phyloP scores from a whole-genome alignment of 2,797 vertebrate genomes.

The Holocentrus rufus region DNA sequence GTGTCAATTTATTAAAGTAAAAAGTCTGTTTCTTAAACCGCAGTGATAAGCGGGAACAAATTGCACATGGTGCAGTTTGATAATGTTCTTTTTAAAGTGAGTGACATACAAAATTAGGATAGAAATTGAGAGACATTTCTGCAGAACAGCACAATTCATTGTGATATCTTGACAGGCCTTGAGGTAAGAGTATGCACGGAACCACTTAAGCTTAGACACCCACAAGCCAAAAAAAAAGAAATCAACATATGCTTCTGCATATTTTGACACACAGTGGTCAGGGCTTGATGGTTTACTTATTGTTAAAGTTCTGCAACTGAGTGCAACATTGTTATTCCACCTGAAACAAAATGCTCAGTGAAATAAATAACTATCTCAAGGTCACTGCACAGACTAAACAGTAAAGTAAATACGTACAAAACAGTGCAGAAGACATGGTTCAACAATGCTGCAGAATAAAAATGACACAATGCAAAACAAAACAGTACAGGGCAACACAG shows the following conservation, averaged over 20 bases:
- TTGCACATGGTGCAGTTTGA: constrained; percentile 42
- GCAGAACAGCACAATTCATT: constrained; percentile 27
- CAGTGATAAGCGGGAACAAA: constrained; percentile 38
- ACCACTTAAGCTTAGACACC: neutral
- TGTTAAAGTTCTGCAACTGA: too few relatives aligned
- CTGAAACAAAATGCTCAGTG: constrained; percentile 14
- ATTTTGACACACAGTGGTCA: neutral
- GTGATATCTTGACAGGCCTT: constrained; percentile 17
- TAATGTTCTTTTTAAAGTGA: constrained; percentile 49
- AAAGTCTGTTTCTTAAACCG: constrained; percentile 47
- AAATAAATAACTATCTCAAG: neutral
- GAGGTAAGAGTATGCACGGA: neutral
- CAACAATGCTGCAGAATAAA: neutral
- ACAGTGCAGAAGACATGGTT: neutral
- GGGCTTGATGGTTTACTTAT: constrained; percentile 5
- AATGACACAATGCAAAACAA: too few relatives aligned
- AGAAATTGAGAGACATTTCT: constrained; percentile 42
- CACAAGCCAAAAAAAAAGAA: constrained; percentile 1
- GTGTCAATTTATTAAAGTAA: constrained; percentile 17
- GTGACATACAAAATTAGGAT: constrained; percentile 38
- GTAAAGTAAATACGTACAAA: constrained; percentile 13
- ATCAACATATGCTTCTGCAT: constrained; percentile 6
- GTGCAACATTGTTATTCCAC: too few relatives aligned
- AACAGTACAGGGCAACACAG: neutral
- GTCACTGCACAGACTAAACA: constrained; percentile 5